Evolutionary conservation across 2,113 vertebrate species (phyloP), one percentile per base, ranked within the genome.

Genomic region (Hyla sarda): DNA sequence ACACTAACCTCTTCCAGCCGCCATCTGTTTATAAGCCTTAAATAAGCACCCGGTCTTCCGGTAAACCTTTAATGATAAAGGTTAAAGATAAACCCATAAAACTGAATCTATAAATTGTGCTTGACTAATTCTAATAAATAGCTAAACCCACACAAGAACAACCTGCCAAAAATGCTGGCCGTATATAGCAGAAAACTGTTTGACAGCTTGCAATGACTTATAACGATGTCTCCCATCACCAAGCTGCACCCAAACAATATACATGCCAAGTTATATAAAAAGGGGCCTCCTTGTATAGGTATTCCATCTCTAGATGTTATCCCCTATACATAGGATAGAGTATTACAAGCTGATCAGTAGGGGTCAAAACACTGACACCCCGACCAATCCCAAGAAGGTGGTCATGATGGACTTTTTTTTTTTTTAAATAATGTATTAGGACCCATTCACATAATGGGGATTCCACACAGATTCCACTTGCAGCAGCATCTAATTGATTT

Each of bases 21-120:
- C 97, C 97, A 98, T 89, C 95, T 94, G 91, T 97, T 97, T 94
- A 98, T 96, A 91, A 98, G 95, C 90, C 96, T 96, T 89, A 98
- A 92, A 92, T 98, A 98, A 89, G 96, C 96, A 92, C 97, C 97
- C 84, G 97, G 97, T 88, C 97, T 95, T 90, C 97, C 97, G 87
- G 97, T 97, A 91, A 98, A 98, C 92, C 97, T 98, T 93, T 82
- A 93, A 92, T 87, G 90, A 58, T 91, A 83, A 89, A 88, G 32
- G 34, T 69, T 37, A 21, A 6, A 34, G 16, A 37, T 32, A 32
- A 17, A 67, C 14, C 28, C 32, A 67, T 32, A 17, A 67, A 16
- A 62, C 21, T 28, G 1, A 3, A 3, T 14, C 2, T 7, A 28
- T 13, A 6, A 62, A 32, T 32, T 67, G 28, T 30, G 5, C 1